Base-by-base conservation (phyloP, 2,113 vertebrate species). In the Vulpes lagopus region DNA sequence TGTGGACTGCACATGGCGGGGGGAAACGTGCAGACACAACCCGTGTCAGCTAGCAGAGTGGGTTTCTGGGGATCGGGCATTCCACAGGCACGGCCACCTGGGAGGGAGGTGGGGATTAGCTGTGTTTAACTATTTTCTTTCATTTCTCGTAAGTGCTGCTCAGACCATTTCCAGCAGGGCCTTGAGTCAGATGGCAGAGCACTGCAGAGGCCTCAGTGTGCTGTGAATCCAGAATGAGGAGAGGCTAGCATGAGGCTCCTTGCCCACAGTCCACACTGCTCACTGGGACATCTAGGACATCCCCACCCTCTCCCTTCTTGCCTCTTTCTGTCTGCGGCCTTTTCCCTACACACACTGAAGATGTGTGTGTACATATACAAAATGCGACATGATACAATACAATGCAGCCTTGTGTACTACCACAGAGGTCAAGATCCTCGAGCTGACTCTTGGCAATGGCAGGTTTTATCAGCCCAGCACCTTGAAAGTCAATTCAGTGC, bases 231-330 rank as follows among this genome's bases (percentile, higher is more conserved):
- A 38, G 78, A 32, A n/a, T 2, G 17, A 32, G 15, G 12, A 3
- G 1, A 57, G 76, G 25, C 12, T 2, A 1, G 27, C 10, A 1
- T 0, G 2, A n/a, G 30, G n/a, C 53, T 43, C 32, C 51, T 43
- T 79, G 19, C 35, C 4, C 4, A 3, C 2, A 1, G 53, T 55
- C 53, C 27, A 0, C 55, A 8, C 64, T 49, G 27, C 38, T 82
- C 43, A 2, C 1, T 38, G 17, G 9, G 32, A 67, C 14, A n/a
- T 12, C 27, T 0, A 3, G 11, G 0, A 0, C 3, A 0, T 35
- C 22, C 57, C 59, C n/a, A 1, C 12, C n/a, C 27, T 4, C 35
- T 60, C 30, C 60, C n/a, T 38, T 5, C 43, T 57, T 25, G 23
- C 16, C n/a, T 32, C 59, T 62, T n/a, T 43, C n/a, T 53, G 2